Base-by-base conservation (phyloP, 2,113 vertebrate genomes). In the Cardinalis cardinalis region DNA sequence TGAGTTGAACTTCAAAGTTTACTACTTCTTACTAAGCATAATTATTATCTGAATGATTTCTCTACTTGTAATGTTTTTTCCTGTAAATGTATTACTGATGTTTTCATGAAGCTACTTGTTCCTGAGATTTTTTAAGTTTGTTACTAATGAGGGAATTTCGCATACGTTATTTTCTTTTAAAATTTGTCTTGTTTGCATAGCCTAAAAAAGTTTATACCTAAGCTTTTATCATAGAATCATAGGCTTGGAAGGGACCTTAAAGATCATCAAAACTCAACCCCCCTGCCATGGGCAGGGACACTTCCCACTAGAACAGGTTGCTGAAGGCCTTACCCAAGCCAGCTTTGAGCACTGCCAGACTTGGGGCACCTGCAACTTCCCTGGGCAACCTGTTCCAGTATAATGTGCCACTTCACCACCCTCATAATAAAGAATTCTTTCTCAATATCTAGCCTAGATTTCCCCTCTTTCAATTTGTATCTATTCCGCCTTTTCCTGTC, bases 1-100 rank as follows among this genome's bases (percentile, higher is more conserved):
- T 43, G 55, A 80, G 88, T 34, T 88, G 28, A 32, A 36, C 90
- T 96, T 97, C 79, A 63, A 68, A 87, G 65, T 83, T 93, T 90
- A 84, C 59, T 91, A 29, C 69, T 87, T 93, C 89, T 96, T 43
- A 82, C 65, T 58, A 53, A 59, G 38, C 72, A 70, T 36, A 90
- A 48, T 61, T 92, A 52, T 25, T 74, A 14, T 82, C 53, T 73
- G 58, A 83, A 86, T 65, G 19, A 36, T 55, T 46, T 51, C 68
- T 72, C 29, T 65, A 8, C 38, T 63, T 56, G 8, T n/a, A 55
- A 19, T 34, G 10, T n/a, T 23, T n/a, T 31, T 68, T 77, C 60
- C 60, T 64, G 10, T 83, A 87, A 66, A 46, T 40, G 19, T 36
- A 32, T 71, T 64, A 38, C 63, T 72, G 34, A 41, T 19, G 18